phyloP scores from a whole-genome alignment of 2,888 invertebrate species.

The Xylota segnis region DNA sequence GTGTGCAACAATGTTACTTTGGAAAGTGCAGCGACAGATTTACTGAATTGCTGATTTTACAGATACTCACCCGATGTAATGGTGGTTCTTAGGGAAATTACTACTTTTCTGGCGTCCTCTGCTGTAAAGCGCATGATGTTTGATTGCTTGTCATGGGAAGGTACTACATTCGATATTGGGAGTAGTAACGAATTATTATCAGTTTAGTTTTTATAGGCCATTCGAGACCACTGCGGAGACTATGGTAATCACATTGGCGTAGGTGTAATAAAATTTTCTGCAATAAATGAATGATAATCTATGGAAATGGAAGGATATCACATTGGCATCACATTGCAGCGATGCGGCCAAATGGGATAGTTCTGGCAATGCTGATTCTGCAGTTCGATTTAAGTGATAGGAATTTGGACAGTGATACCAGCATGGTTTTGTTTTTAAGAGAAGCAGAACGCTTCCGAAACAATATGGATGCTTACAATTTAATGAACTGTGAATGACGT shows the following conservation, averaged over 20 bases:
- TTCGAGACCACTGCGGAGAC: constrained; percentile 24
- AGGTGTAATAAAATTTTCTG: constrained; percentile 41
- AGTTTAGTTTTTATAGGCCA: constrained; percentile 29
- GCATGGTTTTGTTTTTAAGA: not conserved
- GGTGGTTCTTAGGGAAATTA: constrained; percentile 1
- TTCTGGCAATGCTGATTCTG: constrained; percentile 32
- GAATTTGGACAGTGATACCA: not conserved
- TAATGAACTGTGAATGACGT: too few species aligned
- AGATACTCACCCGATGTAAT: constrained; percentile 13
- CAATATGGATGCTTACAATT: too few species aligned
- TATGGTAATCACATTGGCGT: constrained; percentile 11
- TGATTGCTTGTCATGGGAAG: constrained; percentile 12
- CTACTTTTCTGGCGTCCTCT: constrained; percentile 33
- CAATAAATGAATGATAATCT: constrained; percentile 15
- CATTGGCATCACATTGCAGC: constrained; percentile 17
- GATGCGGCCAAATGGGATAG: constrained; percentile 15
- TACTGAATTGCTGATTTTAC: constrained; percentile 53
- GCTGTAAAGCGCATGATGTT: not conserved
- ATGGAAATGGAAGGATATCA: constrained; percentile 6
- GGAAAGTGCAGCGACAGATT: constrained; percentile 30
- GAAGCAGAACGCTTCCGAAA: too few species aligned
- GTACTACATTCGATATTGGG: not conserved
- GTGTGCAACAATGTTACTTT: constrained; percentile 63
- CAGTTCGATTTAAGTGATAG: not conserved
- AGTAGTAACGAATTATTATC: constrained; percentile 20